These are phyloP conservation scores for Hydrotaea diabolus DNA, from an alignment of 2,888 invertebrate genomes.

Conservation along the genomic window DNA sequence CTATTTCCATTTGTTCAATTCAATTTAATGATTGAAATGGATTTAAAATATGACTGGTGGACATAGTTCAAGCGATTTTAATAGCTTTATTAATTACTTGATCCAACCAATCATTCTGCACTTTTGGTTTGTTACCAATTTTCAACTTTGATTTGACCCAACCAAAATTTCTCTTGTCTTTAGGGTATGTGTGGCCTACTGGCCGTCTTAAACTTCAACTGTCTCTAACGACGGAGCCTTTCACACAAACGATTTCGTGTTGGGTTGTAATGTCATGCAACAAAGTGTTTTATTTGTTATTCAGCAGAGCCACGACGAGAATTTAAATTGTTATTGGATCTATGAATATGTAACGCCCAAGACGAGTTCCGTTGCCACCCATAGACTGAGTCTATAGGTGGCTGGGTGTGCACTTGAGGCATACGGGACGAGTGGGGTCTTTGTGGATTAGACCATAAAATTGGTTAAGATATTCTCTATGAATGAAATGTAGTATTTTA, in stretches of 20 bases:
- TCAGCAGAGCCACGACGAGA: conserved; percentile 37
- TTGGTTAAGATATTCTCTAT: conserved; percentile 42
- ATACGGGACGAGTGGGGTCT: conserved; percentile 12
- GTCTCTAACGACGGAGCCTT: not conserved
- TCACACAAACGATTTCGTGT: conserved; percentile 22
- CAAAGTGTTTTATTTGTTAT: conserved; percentile 49
- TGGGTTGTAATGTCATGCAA: conserved; percentile 43
- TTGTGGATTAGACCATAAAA: conserved; percentile 43
- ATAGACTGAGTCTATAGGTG: not conserved
- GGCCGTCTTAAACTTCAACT: not conserved
- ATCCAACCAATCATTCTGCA: no score
- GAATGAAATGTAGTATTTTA: conserved; percentile 48
- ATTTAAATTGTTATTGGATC: conserved; percentile 48
- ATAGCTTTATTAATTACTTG: no score
- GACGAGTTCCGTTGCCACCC: no score
- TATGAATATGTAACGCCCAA: conserved; percentile 16
- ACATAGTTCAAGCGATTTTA: no score
- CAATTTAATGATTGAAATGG: no score
- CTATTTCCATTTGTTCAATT: no score
- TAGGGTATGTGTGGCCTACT: no score
- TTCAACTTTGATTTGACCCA: no score
- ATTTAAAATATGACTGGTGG: no score
- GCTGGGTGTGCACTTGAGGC: not conserved
- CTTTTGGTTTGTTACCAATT: no score
- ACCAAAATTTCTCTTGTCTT: no score